Evolutionary conservation across 2,113 vertebrate genomes (phyloP).

Genomic region (Conger conger): DNA sequence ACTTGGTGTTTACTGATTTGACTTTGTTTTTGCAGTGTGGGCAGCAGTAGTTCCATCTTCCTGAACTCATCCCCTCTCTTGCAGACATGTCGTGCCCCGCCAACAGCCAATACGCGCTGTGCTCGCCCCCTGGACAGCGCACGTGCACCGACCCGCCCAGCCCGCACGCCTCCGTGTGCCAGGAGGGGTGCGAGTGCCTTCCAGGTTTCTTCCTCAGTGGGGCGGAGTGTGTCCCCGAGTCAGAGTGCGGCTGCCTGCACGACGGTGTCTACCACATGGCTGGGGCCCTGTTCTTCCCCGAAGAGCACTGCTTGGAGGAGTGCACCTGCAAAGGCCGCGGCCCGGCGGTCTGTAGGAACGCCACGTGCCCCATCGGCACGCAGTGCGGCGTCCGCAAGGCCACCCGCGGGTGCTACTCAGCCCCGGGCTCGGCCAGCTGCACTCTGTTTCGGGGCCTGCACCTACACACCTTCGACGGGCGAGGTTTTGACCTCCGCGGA

Average conservation of each 20-base stretch:
- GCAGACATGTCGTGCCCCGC: conserved; percentile 29
- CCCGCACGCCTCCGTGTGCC: not conserved
- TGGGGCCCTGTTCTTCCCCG: conserved; percentile 36
- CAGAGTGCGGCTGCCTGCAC: conserved; percentile 18
- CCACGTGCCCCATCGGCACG: conserved; percentile 43
- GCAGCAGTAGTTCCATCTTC: no score
- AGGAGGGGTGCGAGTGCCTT: conserved; percentile 23
- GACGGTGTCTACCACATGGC: not conserved
- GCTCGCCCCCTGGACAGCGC: conserved; percentile 30
- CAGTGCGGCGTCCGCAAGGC: conserved; percentile 45
- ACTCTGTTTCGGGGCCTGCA: conserved; percentile 43
- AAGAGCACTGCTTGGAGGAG: conserved; percentile 42
- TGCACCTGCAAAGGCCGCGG: conserved; percentile 41
- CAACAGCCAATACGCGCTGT: conserved; percentile 40
- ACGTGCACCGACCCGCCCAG: conserved; percentile 15
- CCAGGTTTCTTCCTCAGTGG: conserved; percentile 28
- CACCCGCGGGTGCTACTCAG: conserved; percentile 39
- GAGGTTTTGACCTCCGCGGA: conserved; percentile 53
- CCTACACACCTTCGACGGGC: conserved; percentile 47
- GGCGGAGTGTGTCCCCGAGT: conserved; percentile 25
- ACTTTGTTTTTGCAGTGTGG: no score
- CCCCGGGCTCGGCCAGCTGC: conserved; percentile 37
- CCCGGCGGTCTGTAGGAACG: conserved; percentile 35
- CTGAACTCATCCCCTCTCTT: not conserved
- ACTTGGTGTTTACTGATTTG: no score